These are phyloP conservation scores for Ia io DNA, from an alignment of 2,113 vertebrate species.

Conservation along the genomic window DNA sequence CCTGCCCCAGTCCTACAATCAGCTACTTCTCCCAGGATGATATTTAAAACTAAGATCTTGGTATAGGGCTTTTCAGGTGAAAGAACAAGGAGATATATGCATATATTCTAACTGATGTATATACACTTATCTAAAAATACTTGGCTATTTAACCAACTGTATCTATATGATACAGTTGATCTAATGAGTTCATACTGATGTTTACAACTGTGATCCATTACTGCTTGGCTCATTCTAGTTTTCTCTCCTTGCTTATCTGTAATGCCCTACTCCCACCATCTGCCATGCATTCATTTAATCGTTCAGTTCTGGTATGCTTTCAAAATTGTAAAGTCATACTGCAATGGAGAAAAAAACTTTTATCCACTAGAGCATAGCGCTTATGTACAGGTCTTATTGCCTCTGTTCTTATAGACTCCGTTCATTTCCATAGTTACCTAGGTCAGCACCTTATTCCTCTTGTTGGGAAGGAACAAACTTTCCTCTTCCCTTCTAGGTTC, in stretches of 20 bases:
- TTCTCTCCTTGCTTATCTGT: not conserved
- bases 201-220: not conserved
- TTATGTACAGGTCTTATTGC: not conserved
- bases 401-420: not conserved
- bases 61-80: not conserved
- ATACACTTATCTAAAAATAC: not conserved
- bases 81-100: not conserved
- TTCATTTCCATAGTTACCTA: not conserved
- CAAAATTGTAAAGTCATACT: not conserved
- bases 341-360: not conserved
- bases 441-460: not conserved
- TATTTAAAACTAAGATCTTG: slow-evolving; percentile 8
- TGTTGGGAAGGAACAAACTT: not conserved
- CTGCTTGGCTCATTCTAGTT: not conserved
- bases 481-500: not conserved
- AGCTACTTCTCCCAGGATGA: not conserved
- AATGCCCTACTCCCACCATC: not conserved
- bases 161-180: not conserved
- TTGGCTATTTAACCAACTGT: not conserved
- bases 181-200: not conserved
- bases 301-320: not conserved
- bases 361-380: not conserved
- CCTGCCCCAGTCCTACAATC: not conserved
- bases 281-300: not conserved
- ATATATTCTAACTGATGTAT: not conserved